These are phyloP conservation scores for Spinus olivaceus DNA, from an alignment of 2,797 vertebrate genomes.

Conservation along the genomic window DNA sequence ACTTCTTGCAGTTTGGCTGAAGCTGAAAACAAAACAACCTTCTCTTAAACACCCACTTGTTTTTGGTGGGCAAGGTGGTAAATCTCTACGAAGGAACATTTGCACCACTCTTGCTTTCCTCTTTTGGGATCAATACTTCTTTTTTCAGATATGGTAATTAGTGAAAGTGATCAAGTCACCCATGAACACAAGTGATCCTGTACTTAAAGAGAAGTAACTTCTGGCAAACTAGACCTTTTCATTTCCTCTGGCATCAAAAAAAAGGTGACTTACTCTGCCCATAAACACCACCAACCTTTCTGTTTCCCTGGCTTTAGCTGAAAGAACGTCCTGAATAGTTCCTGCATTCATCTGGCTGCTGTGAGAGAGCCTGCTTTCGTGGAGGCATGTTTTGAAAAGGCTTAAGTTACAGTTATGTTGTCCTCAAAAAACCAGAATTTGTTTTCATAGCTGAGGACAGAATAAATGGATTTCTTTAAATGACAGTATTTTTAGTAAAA, in stretches of 20 bases:
- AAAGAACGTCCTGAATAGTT: not conserved
- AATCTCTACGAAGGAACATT: not conserved
- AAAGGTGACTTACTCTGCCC: not conserved
- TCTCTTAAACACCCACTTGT: not conserved
- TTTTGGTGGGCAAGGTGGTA: not conserved
- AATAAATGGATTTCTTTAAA: conserved; percentile 47
- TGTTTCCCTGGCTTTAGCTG: not conserved
- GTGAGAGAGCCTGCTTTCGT: not conserved
- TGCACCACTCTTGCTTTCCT: not conserved
- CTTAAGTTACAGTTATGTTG: conserved; percentile 33
- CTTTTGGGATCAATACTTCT: not conserved
- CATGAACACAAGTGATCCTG: not conserved
- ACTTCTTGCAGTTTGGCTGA: not conserved
- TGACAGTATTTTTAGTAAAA: conserved; percentile 43
- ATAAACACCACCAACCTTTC: not conserved
- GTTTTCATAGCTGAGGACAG: conserved; percentile 45
- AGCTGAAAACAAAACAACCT: not conserved
- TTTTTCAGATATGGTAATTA: not conserved
- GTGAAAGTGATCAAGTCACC: not conserved
- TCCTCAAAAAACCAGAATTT: conserved; percentile 5
- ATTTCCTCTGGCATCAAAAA: not conserved
- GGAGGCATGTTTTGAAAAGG: conserved; percentile 44
- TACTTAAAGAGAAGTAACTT: not conserved
- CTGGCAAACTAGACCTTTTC: not conserved
- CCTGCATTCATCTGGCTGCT: not conserved